These are phyloP conservation scores for Glyptemys insculpta DNA, from an alignment of 2,797 vertebrate species.

Conservation along the genomic window DNA sequence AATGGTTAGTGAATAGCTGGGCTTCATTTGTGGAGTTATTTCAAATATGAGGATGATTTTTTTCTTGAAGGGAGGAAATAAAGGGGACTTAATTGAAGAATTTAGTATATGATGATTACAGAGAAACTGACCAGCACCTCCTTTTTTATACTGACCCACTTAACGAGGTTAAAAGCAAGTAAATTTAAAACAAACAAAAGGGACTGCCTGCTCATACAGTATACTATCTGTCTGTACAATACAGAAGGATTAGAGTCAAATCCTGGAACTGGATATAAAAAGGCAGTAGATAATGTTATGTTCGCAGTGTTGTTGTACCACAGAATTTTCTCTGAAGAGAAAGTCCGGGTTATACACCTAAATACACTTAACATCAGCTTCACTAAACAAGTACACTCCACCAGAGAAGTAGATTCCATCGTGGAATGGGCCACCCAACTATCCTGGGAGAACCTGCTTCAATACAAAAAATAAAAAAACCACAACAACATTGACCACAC, in stretches of 20 bases:
- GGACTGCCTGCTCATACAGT: slow-evolving; percentile 2
- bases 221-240: not conserved
- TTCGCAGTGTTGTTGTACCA: not conserved
- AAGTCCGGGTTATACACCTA: not conserved
- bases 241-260: not conserved
- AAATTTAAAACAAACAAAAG: not conserved
- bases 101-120: not conserved
- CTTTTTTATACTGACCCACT: not conserved
- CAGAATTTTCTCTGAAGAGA: not conserved
- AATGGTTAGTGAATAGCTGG: not conserved
- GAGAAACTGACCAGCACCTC: not conserved
- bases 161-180: not conserved
- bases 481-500: not conserved
- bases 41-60: not conserved
- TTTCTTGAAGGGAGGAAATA: not conserved
- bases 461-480: not conserved
- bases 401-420: not conserved
- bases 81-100: not conserved
- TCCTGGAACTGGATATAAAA: not conserved
- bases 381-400: not conserved
- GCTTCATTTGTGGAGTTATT: not conserved
- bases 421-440: not conserved
- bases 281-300: not conserved
- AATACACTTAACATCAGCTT: not conserved
- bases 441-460: not conserved